Base-by-base conservation (phyloP, 2,888 invertebrate genomes). In the Drosophila acutilabella region DNA sequence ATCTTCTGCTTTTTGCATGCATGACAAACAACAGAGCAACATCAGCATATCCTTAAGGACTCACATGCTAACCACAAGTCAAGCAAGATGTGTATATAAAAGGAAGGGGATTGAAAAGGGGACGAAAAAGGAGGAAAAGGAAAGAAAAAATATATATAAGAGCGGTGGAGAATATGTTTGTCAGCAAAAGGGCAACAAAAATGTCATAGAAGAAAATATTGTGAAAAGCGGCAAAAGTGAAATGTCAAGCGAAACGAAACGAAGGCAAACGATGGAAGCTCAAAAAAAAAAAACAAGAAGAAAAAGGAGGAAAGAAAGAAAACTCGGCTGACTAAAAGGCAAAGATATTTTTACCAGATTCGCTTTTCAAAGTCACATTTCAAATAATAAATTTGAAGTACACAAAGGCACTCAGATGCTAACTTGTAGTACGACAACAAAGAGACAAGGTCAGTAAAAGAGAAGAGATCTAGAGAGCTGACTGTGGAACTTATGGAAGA, bases 331-430 rank as follows among this genome's bases (percentile, higher is more conserved):
- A 26, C 53, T 33, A 44, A 70, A 71, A 47, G 71, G 41, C 62
- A 52, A 56, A 65, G 64, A 78, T 57, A 47, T 64, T 70, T 41
- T 41, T 51, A 54, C 36, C 44, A 58, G 64, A 33, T 59, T 64
- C 66, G 82, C 79, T 83, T 86, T 83, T 81, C 79, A 83, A 86
- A 83, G 84, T 83, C 82, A 71, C 81, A 83, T 74, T 74, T 70
- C 71, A 86, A 83, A 86, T 83, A 83, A 83, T 83, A 83, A 83
- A 86, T 83, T 83, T 83, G 56, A 67, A 68, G 70, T 71, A 86
- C 71, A 83, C 72, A 74, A 50, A 54, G 30, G 54, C 53, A 71
- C 45, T 68, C 62, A 64, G 18, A 26, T 54, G 38, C 23, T 51
- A 40, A 45, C 36, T 36, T 13, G 36, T 16, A 20, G 18, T 50